A percentile compares a stretch with the other conserved stretches of the same genome.
phyloP scores from a whole-genome alignment of 2,797 vertebrate genomes.

The Rhinatrema bivittatum region DNA sequence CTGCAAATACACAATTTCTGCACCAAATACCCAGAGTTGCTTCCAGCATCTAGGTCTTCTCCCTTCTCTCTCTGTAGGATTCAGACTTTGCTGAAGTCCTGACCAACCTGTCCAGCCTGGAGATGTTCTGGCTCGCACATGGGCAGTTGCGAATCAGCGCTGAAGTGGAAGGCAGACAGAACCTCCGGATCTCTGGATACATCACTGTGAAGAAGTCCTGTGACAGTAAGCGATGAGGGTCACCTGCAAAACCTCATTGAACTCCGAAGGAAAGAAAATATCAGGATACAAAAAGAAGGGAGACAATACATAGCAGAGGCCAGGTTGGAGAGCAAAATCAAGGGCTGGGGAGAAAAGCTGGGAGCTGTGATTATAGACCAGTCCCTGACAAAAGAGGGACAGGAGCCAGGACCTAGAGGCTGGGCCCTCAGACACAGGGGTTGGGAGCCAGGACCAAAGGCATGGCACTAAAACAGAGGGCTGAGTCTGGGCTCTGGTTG shows the following conservation, averaged over 20 bases:
- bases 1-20: no score
- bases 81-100: conserved; percentile 88
- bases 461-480: no score
- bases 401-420: no score
- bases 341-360: neutral
- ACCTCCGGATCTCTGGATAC: conserved; percentile 67
- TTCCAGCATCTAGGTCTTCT: no score
- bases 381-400: no score
- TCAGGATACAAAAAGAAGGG: neutral
- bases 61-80: conserved; percentile 57
- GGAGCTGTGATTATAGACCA: no score
- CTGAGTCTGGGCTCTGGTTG: neutral
- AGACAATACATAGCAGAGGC: no score
- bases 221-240: conserved; percentile 72
- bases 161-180: conserved; percentile 56
- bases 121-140: conserved; percentile 83
- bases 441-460: no score
- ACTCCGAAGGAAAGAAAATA: neutral
- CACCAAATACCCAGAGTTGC: no score
- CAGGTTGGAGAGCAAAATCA: neutral
- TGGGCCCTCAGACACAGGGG: no score
- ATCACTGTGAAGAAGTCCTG: conserved; percentile 82
- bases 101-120: conserved; percentile 71
- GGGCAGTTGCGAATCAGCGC: conserved; percentile 80
- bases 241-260: neutral